phyloP scores from a whole-genome alignment of 1,140 invertebrate species.

The Diorhabda elongata region DNA sequence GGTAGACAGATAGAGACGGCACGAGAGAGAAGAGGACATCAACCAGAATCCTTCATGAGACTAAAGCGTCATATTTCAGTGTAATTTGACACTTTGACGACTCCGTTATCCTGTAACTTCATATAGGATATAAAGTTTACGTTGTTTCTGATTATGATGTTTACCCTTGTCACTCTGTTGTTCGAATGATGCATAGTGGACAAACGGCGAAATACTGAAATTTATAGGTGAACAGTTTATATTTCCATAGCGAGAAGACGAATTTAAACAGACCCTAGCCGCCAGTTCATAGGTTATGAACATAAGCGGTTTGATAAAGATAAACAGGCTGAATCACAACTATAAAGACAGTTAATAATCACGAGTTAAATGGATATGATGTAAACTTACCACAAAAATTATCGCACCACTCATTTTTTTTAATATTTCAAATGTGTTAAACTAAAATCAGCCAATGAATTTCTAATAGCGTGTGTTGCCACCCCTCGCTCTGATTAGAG shows the following conservation, averaged over 20 bases:
- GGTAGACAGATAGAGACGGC: no score
- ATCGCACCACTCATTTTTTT: no score
- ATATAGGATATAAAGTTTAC: conserved; percentile 23
- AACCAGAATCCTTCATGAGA: conserved; percentile 19
- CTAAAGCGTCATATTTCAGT: conserved; percentile 20
- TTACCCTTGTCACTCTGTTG: conserved; percentile 23
- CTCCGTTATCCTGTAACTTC: conserved; percentile 23
- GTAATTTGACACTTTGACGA: conserved; percentile 26
- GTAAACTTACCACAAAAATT: not conserved
- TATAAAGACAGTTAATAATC: not conserved
- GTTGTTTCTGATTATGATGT: conserved; percentile 24
- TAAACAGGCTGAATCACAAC: not conserved
- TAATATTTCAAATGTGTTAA: no score
- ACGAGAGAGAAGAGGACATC: conserved; percentile 7
- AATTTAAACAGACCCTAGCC: not conserved
- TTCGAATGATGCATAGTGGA: conserved; percentile 10
- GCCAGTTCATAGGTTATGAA: not conserved
- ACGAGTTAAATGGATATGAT: not conserved
- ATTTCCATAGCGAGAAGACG: not conserved
- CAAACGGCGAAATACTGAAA: conserved; percentile 6
- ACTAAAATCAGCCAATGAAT: no score
- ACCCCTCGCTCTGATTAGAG: no score
- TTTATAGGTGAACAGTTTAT: conserved; percentile 7
- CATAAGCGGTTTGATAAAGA: not conserved
- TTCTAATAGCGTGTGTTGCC: no score